Conservation (phyloP, 2,113 vertebrate genomes). For the Crypturellus undulatus region DNA sequence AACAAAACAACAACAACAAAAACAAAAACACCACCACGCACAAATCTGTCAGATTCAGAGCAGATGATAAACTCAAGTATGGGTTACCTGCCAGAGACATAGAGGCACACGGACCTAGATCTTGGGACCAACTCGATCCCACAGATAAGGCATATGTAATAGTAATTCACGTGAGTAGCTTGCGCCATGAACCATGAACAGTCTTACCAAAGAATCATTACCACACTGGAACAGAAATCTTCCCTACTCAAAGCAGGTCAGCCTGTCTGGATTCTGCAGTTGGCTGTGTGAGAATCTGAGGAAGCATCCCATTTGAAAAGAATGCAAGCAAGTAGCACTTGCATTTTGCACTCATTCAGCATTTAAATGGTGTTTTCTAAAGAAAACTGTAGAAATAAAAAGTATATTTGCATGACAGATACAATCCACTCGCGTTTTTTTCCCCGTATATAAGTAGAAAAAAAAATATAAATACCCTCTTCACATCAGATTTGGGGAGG, state of each 20-base stretch:
- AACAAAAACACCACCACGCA: too few species aligned
- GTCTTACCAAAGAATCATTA: background rate
- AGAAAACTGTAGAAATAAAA: constrained; percentile 23
- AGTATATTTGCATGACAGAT: background rate
- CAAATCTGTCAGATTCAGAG: background rate
- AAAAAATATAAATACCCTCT: background rate
- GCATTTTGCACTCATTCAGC: background rate
- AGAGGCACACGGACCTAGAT: background rate
- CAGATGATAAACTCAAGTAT: background rate
- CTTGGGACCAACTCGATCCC: background rate
- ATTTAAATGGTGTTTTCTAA: background rate
- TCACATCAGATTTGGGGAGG: background rate
- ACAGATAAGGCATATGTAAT: background rate
- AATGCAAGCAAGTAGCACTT: background rate
- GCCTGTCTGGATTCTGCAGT: background rate
- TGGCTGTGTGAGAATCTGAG: background rate
- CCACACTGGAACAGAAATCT: background rate
- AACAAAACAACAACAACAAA: too few species aligned
- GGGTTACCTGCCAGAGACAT: background rate
- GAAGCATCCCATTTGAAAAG: background rate
- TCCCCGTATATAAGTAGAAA: too few species aligned
- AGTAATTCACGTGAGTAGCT: background rate
- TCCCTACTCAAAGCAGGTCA: background rate
- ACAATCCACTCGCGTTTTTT: accelerated
- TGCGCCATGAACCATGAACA: background rate